A percentile compares a stretch with the other conserved stretches of the same genome.
Conservation (phyloP, 2,113 vertebrate species). For the Himantopus leucocephalus region DNA sequence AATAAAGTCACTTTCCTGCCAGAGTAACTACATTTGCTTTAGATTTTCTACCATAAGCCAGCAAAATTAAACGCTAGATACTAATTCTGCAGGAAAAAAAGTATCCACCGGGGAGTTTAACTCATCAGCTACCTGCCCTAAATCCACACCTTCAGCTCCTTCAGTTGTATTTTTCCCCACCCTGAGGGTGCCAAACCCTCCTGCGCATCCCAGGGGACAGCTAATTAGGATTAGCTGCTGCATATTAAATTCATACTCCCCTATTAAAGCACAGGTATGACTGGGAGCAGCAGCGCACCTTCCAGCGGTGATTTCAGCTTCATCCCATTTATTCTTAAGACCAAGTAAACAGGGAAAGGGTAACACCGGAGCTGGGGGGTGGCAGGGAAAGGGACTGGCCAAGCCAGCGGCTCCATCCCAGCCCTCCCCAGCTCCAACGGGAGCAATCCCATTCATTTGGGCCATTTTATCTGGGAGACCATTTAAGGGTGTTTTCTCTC, state of each 20-base stretch:
- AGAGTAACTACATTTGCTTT: background rate
- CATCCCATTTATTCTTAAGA: background rate
- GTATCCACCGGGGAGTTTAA: background rate
- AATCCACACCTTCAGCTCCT: background rate
- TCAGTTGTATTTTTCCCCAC: background rate
- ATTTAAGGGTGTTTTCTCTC: slow-evolving; percentile 57
- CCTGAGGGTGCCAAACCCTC: background rate
- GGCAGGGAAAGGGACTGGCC: background rate
- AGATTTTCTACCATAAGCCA: background rate
- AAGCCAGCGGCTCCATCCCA: background rate
- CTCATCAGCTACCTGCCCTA: background rate
- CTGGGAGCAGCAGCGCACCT: background rate
- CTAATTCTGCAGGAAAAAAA: accelerated
- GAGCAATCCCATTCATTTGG: slow-evolving; percentile 47
- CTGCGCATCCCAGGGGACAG: background rate
- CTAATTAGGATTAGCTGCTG: background rate
- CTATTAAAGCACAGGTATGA: accelerated
- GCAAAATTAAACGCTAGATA: background rate
- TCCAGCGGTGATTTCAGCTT: accelerated
- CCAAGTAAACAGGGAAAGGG: accelerated
- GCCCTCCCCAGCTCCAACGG: background rate
- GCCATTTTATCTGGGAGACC: slow-evolving; percentile 36
- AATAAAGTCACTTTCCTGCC: background rate
- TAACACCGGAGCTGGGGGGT: accelerated
- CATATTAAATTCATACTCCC: background rate